Percentiles rank a stretch among this genome's conserved stretches.
These are phyloP conservation scores for Lagorchestes hirsutus DNA, from an alignment of 2,797 vertebrate species.

Conservation along the genomic window DNA sequence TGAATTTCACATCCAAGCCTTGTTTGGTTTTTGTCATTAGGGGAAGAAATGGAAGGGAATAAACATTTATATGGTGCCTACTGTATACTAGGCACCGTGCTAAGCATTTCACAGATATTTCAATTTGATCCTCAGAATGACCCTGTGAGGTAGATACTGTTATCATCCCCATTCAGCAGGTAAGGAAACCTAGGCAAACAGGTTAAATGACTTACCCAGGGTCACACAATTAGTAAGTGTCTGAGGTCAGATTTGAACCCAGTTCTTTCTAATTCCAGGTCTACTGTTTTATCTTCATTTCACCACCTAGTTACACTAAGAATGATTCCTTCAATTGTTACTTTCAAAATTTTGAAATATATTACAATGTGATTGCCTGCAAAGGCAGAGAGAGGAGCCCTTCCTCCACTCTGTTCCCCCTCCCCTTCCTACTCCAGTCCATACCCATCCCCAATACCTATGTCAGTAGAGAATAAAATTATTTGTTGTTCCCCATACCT, in stretches of 20 bases:
- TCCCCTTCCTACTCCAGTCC: neutral
- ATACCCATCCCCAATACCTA: neutral
- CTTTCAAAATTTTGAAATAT: neutral
- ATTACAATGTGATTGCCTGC: neutral
- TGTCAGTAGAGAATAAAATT: neutral
- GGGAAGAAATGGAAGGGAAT: neutral
- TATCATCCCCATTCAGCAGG: neutral
- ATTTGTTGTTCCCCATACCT: neutral
- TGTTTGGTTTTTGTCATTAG: neutral
- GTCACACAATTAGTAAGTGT: neutral
- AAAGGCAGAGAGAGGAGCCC: neutral
- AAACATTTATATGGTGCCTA: neutral
- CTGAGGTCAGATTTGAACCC: neutral
- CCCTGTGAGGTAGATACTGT: neutral
- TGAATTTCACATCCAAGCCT: neutral
- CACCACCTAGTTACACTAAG: neutral
- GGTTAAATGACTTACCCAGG: neutral
- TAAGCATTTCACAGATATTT: neutral
- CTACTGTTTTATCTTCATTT: neutral
- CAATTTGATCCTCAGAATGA: neutral
- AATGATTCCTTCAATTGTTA: neutral
- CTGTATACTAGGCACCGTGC: neutral
- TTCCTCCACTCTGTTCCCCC: neutral
- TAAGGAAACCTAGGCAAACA: neutral
- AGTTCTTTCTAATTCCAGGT: neutral